Evolutionary conservation across 2,797 vertebrate species (phyloP).

Genomic region (Smutsia gigantea): DNA sequence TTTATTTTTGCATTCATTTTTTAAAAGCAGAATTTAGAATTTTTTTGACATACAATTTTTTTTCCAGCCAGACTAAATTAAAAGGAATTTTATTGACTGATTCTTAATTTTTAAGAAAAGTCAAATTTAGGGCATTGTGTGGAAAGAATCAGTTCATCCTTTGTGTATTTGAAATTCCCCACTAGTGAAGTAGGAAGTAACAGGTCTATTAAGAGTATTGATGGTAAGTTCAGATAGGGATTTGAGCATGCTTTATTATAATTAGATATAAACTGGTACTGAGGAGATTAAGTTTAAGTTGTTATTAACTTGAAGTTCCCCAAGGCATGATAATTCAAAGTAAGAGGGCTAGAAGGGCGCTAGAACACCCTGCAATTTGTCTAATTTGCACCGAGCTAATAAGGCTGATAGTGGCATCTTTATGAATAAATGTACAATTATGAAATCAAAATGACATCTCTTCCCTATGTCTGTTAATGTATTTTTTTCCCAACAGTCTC

Average conservation of each 20-base stretch:
- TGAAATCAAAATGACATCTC: conserved; percentile 30
- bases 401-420: background rate
- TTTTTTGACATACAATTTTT: background rate
- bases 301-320: conserved; percentile 31
- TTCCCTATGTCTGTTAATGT: background rate
- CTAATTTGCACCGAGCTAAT: background rate
- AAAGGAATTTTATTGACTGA: background rate
- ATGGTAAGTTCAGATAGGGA: background rate
- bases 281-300: conserved; percentile 44
- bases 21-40: background rate
- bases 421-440: conserved; percentile 3
- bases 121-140: background rate
- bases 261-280: conserved; percentile 45
- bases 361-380: background rate
- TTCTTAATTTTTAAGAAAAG: background rate
- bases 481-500: no score
- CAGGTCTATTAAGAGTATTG: background rate
- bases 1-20: background rate
- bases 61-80: background rate
- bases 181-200: conserved; percentile 1
- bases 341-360: background rate
- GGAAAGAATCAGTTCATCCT: background rate
- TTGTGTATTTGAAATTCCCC: background rate
- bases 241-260: conserved; percentile 38
- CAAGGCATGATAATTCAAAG: background rate